Base-by-base conservation (phyloP, 2,797 vertebrate genomes). In the Merluccius polli region DNA sequence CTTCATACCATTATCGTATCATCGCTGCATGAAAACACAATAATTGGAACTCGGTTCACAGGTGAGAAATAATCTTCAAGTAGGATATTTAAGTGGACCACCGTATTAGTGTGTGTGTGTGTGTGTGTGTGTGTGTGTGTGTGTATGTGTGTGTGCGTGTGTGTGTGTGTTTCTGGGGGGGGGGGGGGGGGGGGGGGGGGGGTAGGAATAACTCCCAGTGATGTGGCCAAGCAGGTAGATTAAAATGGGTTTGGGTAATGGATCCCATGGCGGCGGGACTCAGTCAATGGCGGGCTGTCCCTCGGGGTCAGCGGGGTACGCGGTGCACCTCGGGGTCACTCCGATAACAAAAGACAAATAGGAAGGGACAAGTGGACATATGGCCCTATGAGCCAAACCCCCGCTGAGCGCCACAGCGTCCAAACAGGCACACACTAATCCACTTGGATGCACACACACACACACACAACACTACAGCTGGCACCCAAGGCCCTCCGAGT, bases 211-310 rank as follows among this genome's bases (percentile, higher is more conserved):
- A 48, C 78, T 81, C 80, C 72, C 59, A 83, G 87, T 78, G 81
- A 84, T 44, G 30, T n/a, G 13, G 32, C 35, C 33, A 68, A 79
- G 79, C 72, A 59, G 74, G 78, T 81, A 83, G 84, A 13, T 89
- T 89, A 86, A 83, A 90, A 91, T 88, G 87, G 87, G 87, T 90
- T 88, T 86, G 82, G 81, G 86, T 91, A 88, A 89, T 88, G 86
- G 89, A 90, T 69, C 90, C 85, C 79, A 78, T 87, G 85, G 88
- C 88, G 87, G 18, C 86, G 85, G 70, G 88, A 83, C 81, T 29
- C 82, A 86, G 87, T 89, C 90, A 90, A 90, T 90, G 88, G 79
- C 72, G n/a, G 52, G 70, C 82, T 82, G 87, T 85, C 80, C 76
- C 74, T 78, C 41, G 52, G 88, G 89, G 91, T 92, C 89, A 88